Conservation (phyloP, 2,113 vertebrate genomes). For the Lophochroa leadbeateri region DNA sequence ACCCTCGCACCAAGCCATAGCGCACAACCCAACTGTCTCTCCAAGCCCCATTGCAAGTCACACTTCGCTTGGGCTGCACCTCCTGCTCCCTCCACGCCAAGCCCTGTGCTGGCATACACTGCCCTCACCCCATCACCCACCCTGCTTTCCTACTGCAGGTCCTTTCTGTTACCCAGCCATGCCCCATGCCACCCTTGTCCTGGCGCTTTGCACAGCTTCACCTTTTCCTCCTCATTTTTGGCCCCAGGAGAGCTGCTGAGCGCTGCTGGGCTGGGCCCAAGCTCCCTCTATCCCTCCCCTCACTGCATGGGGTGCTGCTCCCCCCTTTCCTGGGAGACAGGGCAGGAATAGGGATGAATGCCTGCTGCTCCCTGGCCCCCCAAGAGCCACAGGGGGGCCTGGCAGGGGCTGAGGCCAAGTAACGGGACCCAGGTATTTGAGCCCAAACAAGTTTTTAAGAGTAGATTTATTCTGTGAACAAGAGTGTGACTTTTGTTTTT, state of each 20-base stretch:
- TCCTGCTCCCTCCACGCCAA: accelerated
- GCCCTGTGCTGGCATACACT: neutral
- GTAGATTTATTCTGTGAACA: constrained; percentile 76
- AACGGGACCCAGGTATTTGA: neutral
- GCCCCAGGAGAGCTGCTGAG: neutral
- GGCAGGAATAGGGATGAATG: accelerated
- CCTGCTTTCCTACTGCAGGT: accelerated
- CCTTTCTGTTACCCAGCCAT: accelerated
- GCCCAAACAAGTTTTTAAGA: constrained; percentile 43
- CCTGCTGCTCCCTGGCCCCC: neutral
- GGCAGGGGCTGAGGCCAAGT: accelerated
- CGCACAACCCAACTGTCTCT: accelerated
- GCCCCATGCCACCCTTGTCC: neutral
- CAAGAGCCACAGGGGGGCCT: accelerated
- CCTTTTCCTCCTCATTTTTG: neutral
- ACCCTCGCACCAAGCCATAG: accelerated
- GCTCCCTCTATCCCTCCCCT: neutral
- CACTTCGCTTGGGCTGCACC: accelerated
- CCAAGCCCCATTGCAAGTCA: neutral
- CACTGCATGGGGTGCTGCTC: neutral
- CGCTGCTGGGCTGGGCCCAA: neutral
- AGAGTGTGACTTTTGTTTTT: constrained; percentile 72
- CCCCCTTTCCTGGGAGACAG: neutral
- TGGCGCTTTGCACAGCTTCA: neutral
- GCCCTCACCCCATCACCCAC: accelerated